These are phyloP conservation scores for Ommatoiulus sabulosus DNA, from an alignment of 2,888 invertebrate species.

Conservation along the genomic window DNA sequence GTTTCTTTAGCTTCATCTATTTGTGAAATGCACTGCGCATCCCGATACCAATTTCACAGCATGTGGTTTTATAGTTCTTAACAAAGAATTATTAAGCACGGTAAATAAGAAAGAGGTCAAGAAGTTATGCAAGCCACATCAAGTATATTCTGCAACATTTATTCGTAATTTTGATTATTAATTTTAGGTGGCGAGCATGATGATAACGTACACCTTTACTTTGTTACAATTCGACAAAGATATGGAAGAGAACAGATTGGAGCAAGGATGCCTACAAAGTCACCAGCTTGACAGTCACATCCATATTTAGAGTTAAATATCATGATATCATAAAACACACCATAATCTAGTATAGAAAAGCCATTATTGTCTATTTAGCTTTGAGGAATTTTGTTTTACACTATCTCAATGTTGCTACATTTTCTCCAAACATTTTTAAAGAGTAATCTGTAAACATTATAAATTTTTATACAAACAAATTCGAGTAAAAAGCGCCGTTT, in stretches of 20 bases:
- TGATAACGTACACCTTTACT: background rate
- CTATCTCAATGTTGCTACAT: no score
- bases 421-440: no score
- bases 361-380: no score
- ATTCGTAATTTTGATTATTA: background rate
- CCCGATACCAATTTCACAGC: background rate
- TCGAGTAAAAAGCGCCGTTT: no score
- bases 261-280: background rate
- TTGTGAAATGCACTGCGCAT: background rate
- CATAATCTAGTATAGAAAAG: no score
- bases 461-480: no score
- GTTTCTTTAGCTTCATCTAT: background rate
- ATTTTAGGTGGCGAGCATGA: conserved; percentile 14
- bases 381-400: no score
- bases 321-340: no score
- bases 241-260: background rate
- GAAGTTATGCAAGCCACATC: background rate
- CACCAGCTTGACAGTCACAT: background rate
- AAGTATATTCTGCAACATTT: background rate
- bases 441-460: no score
- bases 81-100: background rate
- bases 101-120: background rate
- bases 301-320: background rate
- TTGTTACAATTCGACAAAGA: conserved; percentile 10
- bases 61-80: background rate